Evolutionary conservation across 2,113 vertebrate species (phyloP).

Genomic region (Chinchilla lanigera): DNA sequence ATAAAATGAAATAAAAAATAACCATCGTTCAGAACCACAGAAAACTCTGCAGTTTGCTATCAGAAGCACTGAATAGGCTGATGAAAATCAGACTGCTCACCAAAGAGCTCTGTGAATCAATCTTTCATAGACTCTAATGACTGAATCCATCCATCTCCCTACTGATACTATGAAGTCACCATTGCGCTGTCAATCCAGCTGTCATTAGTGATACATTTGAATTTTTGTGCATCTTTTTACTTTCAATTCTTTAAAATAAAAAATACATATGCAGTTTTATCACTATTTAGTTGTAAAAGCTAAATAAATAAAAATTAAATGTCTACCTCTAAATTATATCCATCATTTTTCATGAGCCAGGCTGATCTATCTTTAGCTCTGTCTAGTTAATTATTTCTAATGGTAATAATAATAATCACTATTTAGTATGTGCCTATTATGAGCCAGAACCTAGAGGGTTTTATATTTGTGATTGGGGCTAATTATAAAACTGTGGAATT

Average conservation of each 20-base stretch:
- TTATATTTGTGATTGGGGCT: slow-evolving; percentile 6
- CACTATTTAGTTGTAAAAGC: background rate
- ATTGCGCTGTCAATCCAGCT: background rate
- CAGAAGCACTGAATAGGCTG: background rate
- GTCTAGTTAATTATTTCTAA: background rate
- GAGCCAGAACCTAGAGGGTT: background rate
- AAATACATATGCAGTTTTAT: slow-evolving; percentile 31
- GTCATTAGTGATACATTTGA: background rate
- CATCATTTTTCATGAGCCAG: background rate
- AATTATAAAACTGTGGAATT: slow-evolving; percentile 18
- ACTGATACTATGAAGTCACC: background rate
- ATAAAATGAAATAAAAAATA: background rate
- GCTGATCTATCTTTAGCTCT: background rate
- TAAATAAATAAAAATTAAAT: slow-evolving; percentile 59
- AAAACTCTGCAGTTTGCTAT: background rate
- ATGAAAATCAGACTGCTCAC: background rate
- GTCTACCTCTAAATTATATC: background rate
- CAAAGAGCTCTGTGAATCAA: background rate
- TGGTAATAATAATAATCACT: background rate
- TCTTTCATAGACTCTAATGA: background rate
- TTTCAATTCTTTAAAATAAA: slow-evolving; percentile 39
- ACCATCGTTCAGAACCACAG: slow-evolving; percentile 9
- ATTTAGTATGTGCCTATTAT: background rate
- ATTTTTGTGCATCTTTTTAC: background rate
- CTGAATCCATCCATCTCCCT: background rate